A percentile compares a stretch with the other conserved stretches of the same genome.
These are phyloP conservation scores for Corythoichthys haematopterus DNA, from an alignment of 2,113 vertebrate genomes.

Conservation along the genomic window DNA sequence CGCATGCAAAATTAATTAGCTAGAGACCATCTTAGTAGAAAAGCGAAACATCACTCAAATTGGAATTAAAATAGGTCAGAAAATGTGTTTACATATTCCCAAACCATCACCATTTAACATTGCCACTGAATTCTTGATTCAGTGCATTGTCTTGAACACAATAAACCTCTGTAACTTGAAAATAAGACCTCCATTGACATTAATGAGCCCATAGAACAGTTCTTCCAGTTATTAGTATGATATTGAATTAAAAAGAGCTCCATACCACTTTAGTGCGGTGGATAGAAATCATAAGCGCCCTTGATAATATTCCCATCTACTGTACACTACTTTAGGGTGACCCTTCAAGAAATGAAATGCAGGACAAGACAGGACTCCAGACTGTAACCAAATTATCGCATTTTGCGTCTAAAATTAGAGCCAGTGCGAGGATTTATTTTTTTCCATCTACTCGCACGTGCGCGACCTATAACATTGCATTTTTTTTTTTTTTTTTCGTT, in stretches of 20 bases:
- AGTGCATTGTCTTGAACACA: constrained; percentile 32
- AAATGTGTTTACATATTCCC: constrained; percentile 30
- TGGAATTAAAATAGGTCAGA: constrained; percentile 49
- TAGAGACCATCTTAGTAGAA: constrained; percentile 20
- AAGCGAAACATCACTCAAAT: constrained; percentile 35
- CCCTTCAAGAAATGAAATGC: background rate
- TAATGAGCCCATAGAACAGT: constrained; percentile 38
- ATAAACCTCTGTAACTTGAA: constrained; percentile 30
- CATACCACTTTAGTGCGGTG: constrained; percentile 33
- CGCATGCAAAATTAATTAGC: constrained; percentile 29
- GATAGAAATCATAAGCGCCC: constrained; percentile 50
- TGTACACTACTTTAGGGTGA: constrained; percentile 13
- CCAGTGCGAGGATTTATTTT: too few relatives aligned
- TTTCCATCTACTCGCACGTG: too few relatives aligned
- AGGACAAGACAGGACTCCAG: too few relatives aligned
- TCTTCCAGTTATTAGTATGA: constrained; percentile 40
- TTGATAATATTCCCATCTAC: constrained; percentile 45
- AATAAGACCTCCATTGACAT: constrained; percentile 29
- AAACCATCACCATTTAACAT: constrained; percentile 25
- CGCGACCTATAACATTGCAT: too few relatives aligned
- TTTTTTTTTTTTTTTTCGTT: too few relatives aligned
- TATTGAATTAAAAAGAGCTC: constrained; percentile 35
- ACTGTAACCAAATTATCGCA: too few relatives aligned
- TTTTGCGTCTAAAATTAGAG: too few relatives aligned
- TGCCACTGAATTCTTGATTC: constrained; percentile 25